Conservation (phyloP, 2,888 invertebrate species). For the Drosophila flavopinicola region DNA sequence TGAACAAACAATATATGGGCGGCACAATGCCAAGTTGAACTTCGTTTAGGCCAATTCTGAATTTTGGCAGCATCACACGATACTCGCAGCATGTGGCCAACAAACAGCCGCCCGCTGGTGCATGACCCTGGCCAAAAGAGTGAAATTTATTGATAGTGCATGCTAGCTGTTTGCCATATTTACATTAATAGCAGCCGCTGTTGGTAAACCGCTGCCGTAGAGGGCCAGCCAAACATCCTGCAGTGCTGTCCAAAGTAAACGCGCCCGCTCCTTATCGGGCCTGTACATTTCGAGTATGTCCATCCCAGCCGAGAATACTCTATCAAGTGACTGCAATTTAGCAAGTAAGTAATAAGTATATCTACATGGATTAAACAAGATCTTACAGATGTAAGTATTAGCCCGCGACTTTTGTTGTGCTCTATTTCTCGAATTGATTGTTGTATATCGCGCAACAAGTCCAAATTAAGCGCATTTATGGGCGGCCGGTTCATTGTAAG, state of each 20-base stretch:
- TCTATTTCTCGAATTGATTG: conserved; percentile 87
- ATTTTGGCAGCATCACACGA: conserved; percentile 92
- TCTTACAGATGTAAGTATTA: conserved; percentile 91
- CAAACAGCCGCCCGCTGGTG: conserved; percentile 94
- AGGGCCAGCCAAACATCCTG: conserved; percentile 93
- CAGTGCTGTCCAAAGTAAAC: conserved; percentile 90
- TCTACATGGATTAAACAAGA: no score
- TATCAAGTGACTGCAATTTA: conserved; percentile 55
- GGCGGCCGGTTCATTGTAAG: conserved; percentile 91
- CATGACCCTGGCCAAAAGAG: conserved; percentile 87
- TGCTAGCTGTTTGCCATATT: not conserved
- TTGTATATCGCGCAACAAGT: conserved; percentile 88
- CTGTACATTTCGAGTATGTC: conserved; percentile 96
- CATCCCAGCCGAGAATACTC: conserved; percentile 91
- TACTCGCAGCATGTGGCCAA: conserved; percentile 93
- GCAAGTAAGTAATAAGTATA: no score
- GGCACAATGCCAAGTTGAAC: conserved; percentile 92
- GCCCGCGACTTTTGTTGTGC: conserved; percentile 87
- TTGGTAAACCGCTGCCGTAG: conserved; percentile 89
- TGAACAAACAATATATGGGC: conserved; percentile 89
- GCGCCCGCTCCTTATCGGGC: conserved; percentile 88
- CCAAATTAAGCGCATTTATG: conserved; percentile 92
- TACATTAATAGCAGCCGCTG: conserved; percentile 94
- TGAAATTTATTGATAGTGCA: no score
- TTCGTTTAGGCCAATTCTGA: conserved; percentile 94